These are phyloP conservation scores for Palloptera scutellata DNA, from an alignment of 2,888 invertebrate genomes.

Conservation along the genomic window DNA sequence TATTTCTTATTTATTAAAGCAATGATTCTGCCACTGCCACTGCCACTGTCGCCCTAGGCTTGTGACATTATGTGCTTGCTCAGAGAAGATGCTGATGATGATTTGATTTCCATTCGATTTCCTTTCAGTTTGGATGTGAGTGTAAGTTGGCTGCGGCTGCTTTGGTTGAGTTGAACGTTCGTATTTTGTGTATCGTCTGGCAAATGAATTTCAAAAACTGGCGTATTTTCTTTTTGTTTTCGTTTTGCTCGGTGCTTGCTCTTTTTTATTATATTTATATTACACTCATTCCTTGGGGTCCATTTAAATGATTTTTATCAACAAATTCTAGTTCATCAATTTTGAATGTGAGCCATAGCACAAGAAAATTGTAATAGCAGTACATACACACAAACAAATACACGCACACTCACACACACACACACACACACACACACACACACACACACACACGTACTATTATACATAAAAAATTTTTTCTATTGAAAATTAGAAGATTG, in stretches of 20 bases:
- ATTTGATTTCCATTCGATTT: too few species aligned
- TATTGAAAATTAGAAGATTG: conserved; percentile 29
- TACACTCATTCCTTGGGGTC: too few species aligned
- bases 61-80: too few species aligned
- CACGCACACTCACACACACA: conserved; percentile 18
- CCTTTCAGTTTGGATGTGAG: too few species aligned
- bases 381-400: conserved; percentile 9
- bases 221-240: background rate
- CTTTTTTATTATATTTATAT: too few species aligned
- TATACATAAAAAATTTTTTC: conserved; percentile 14
- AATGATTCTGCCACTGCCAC: background rate
- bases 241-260: conserved; percentile 11
- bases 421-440: conserved; percentile 8
- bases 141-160: background rate
- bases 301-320: background rate
- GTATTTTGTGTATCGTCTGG: conserved; percentile 1
- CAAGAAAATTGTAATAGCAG: too few species aligned
- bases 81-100: too few species aligned
- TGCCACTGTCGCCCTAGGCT: background rate
- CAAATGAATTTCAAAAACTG: conserved; percentile 23
- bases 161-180: too few species aligned
- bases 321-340: conserved; percentile 27
- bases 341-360: conserved; percentile 17
- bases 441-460: conserved; percentile 18
- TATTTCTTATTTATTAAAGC: conserved; percentile 23